Conservation (phyloP, 2,113 vertebrate genomes). For the Barbus barbus region DNA sequence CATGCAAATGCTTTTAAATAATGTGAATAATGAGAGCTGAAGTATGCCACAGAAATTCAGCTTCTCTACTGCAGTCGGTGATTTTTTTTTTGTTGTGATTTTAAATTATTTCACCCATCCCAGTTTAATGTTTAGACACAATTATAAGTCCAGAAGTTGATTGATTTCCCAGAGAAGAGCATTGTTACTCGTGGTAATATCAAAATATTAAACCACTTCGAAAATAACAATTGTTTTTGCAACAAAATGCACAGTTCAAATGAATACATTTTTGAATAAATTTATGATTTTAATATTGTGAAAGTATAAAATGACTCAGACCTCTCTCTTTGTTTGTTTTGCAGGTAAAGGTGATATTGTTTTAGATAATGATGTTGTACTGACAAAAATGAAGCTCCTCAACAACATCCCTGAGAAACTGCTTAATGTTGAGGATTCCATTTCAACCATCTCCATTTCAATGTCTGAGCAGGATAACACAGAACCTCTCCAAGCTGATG, state of each 20-base stretch:
- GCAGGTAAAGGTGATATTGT: conserved; percentile 78
- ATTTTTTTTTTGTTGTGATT: neutral
- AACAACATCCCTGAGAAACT: conserved; percentile 70
- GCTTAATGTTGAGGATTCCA: conserved; percentile 58
- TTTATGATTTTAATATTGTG: neutral
- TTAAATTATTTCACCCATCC: neutral
- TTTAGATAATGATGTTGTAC: conserved; percentile 78
- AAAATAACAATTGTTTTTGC: neutral
- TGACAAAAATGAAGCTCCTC: conserved; percentile 85
- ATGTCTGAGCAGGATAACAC: conserved; percentile 60
- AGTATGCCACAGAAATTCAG: neutral
- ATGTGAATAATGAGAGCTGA: conserved; percentile 35
- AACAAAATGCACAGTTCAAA: neutral
- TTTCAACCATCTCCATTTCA: conserved; percentile 59
- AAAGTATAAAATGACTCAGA: neutral
- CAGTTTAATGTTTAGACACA: neutral
- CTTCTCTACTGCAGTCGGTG: neutral
- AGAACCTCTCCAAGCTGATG: conserved; percentile 40
- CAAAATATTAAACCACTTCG: too few relatives aligned
- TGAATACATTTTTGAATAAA: neutral
- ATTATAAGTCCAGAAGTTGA: neutral
- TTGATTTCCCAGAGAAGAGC: neutral
- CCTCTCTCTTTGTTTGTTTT: conserved; percentile 47
- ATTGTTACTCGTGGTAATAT: neutral
- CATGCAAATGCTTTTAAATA: conserved; percentile 22